A percentile compares a stretch with the other conserved stretches of the same genome.
Conservation (phyloP, 2,113 vertebrate species). For the Sinocyclocheilus anophthalmus region DNA sequence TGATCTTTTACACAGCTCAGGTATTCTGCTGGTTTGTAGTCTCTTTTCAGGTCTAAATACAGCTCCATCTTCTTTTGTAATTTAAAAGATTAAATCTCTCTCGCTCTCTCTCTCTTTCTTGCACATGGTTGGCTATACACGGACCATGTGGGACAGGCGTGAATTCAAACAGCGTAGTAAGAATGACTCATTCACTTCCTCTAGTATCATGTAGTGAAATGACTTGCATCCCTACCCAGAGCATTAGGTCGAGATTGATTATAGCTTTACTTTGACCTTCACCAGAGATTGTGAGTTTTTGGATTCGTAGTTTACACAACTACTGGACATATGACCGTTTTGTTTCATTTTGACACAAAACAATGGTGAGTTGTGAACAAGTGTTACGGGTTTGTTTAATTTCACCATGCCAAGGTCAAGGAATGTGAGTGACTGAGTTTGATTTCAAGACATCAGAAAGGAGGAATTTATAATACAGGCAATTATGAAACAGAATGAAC, state of each 20-base stretch:
- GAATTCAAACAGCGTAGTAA: slow-evolving; percentile 33
- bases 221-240: slow-evolving; percentile 32
- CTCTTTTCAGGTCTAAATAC: too few relatives aligned
- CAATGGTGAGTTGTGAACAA: neutral
- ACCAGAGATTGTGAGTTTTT: neutral
- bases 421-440: neutral
- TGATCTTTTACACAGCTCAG: too few relatives aligned
- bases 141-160: slow-evolving; percentile 17
- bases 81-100: too few relatives aligned
- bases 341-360: neutral
- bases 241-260: neutral
- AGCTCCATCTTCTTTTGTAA: too few relatives aligned
- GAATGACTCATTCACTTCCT: slow-evolving; percentile 32
- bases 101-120: too few relatives aligned
- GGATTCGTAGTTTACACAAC: neutral
- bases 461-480: neutral
- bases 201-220: neutral
- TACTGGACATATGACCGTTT: neutral
- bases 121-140: slow-evolving; percentile 15
- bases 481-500: neutral
- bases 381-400: neutral
- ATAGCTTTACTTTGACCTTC: slow-evolving; percentile 12
- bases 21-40: too few relatives aligned
- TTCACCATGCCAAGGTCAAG: neutral
- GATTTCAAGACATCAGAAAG: neutral